Evolutionary conservation across 2,797 vertebrate species (phyloP), one percentile per base, ranked within the genome.

Genomic region (Valencia hispanica): DNA sequence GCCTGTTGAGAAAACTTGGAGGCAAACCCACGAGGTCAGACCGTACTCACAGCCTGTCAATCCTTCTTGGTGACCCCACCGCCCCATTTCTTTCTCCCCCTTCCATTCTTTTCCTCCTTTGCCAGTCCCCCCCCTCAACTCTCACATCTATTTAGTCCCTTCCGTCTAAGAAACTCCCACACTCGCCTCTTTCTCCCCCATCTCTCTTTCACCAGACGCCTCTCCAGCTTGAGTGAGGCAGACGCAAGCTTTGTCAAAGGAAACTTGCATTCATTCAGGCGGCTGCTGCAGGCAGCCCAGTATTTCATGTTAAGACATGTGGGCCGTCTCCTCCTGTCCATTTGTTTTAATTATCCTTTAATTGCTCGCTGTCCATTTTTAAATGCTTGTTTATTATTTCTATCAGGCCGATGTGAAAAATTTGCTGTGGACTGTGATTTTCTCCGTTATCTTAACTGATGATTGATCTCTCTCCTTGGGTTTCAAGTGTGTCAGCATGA

Each of bases 31-130:
- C 88, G 90, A 93, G 95, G 95, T 96, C 95, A 95, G 94, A 91
- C 92, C 86, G 76, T 88, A 94, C 95, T 95, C 94, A 92, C 92
- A 89, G 89, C 81, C 93, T 94, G 94, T 95, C 95, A 95, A 95
- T 95, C 95, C 92, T 92, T 88, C 71, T 41, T 78, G 0, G 84
- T 91, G 90, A 94, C 93, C 93, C 93, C 27, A 50, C 91, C 87
- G 43, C 89, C 94, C 91, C 91, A 81, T 91, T 83, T 88, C 88
- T 92, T 91, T 91, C 83, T 86, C 85, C 90, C 85, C 88, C 79
- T 78, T 93, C 92, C 91, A 93, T 94, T 94, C 94, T 92, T 89
- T 88, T 87, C 87, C 90, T 89, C 86, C 84, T 83, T 80, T 77
- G 74, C 85, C 82, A 66, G 36, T 12, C 63, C 86, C 88, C 87